Percentiles rank a stretch among this genome's conserved stretches.
Conservation (phyloP, 2,113 vertebrate species). For the Rhinopomastus cyanomelas region DNA sequence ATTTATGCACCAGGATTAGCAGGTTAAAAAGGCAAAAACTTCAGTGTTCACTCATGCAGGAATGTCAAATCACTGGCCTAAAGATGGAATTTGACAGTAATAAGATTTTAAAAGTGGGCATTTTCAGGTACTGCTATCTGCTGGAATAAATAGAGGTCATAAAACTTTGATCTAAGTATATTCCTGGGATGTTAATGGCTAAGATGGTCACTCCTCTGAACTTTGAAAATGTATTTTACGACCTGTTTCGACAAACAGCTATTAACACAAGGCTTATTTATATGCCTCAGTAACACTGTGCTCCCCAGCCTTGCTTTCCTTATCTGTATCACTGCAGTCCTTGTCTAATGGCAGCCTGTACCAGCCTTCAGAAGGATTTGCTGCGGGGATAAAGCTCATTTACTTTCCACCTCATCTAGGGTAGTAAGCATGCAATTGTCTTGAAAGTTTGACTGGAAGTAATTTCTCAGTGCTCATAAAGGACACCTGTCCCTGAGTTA, state of each 20-base stretch:
- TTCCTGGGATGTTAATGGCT: slow-evolving; percentile 18
- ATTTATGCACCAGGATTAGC: slow-evolving; percentile 71
- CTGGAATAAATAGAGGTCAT: slow-evolving; percentile 65
- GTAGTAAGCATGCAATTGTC: not conserved
- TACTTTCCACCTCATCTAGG: not conserved
- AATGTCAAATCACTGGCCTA: slow-evolving; percentile 70
- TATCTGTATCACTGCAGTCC: slow-evolving; percentile 10
- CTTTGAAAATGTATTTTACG: slow-evolving; percentile 56
- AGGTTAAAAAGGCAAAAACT: slow-evolving; percentile 77
- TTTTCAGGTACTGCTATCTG: slow-evolving; percentile 58
- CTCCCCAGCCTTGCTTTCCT: not conserved
- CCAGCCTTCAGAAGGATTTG: slow-evolving; percentile 16
- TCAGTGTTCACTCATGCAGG: slow-evolving; percentile 66
- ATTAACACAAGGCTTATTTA: slow-evolving; percentile 37
- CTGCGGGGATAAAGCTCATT: slow-evolving; percentile 27
- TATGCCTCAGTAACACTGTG: not conserved
- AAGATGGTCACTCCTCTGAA: slow-evolving; percentile 24
- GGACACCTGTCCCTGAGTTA: not conserved
- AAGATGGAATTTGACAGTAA: slow-evolving; percentile 70
- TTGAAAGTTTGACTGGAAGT: not conserved
- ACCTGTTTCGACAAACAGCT: slow-evolving; percentile 57
- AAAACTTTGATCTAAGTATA: slow-evolving; percentile 60
- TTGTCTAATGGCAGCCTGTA: not conserved
- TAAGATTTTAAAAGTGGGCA: slow-evolving; percentile 69
- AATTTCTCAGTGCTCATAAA: not conserved